Evolutionary conservation across 2,888 invertebrate genomes (phyloP), one percentile per base, ranked within the genome.

Genomic region (Tenthredo mesomela): DNA sequence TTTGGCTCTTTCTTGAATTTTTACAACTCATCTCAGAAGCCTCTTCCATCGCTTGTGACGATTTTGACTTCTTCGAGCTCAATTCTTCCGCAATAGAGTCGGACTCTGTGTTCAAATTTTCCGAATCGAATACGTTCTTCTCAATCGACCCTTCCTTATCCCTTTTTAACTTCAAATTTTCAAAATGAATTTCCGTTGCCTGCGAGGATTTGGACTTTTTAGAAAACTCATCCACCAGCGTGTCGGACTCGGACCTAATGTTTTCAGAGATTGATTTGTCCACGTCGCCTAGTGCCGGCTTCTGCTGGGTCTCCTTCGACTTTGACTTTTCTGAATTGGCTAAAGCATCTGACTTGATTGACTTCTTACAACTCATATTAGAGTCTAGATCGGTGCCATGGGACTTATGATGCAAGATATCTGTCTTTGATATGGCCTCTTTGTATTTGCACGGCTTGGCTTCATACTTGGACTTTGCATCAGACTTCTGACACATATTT

Each of bases 371-470:
- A 4, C 88, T 87, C 12, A 90, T 83, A 77, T 89, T 88, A 2
- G 91, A 86, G 54, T 91, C 90, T 9, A 90, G 29, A 54, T 91
- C 89, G 40, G 90, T 85, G 12, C 90, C 89, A 71, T 89, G 88
- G 1, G 89, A 87, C 43, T 89, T 91, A 25, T 91, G 84, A 82
- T 90, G 88, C n/a, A 88, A 85, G 29, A 89, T 78, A 61, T 91
- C 91, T 2, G 87, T 87, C 73, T 88, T 89, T 0, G 93, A 93
- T 93, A 93, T 93, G 86, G 91, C 93, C 25, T 93, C 93, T 80
- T 93, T 93, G 70, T 91, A 93, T 50, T 93, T 93, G n/a, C 90
- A 89, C 6, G 92, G 86, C 21, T 89, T 92, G 7, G 90, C 84
- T 37, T 93, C 92, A 33, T 92, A 92, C 47, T 91, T 93, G 0